A percentile compares a stretch with the other conserved stretches of the same genome.
Evolutionary conservation across 2,888 invertebrate species (phyloP).

Genomic region (Lepas anatifera): DNA sequence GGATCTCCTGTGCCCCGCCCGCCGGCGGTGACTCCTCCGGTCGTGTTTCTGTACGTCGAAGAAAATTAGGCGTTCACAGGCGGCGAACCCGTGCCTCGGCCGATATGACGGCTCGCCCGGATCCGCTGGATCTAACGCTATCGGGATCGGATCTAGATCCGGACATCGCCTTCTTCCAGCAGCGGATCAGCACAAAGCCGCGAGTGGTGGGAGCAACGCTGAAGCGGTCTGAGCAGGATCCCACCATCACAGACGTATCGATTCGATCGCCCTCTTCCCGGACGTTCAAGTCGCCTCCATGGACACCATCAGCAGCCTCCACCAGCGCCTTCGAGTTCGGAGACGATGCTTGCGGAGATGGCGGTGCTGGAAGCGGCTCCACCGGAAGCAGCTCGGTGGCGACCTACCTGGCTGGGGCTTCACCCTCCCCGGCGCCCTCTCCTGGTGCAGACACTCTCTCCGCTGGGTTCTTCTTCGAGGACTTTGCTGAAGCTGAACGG

Average conservation of each 20-base stretch:
- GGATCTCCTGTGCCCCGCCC: too few species aligned
- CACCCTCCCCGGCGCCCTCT: constrained; percentile 22
- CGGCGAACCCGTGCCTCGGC: too few species aligned
- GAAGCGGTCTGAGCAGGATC: background rate
- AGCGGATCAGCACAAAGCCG: background rate
- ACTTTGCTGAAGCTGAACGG: constrained; percentile 25
- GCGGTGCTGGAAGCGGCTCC: too few species aligned
- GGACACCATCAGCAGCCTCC: background rate
- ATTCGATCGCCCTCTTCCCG: too few species aligned
- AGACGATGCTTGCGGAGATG: constrained; percentile 20
- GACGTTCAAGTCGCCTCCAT: background rate
- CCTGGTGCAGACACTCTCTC: constrained; percentile 19
- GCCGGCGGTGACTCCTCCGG: too few species aligned
- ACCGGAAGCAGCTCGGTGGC: too few species aligned
- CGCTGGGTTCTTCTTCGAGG: constrained; percentile 19
- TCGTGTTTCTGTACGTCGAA: too few species aligned
- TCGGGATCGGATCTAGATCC: background rate
- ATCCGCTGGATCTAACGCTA: background rate
- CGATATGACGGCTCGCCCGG: background rate
- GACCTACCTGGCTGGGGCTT: too few species aligned
- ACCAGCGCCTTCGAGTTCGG: background rate
- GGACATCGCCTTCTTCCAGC: background rate
- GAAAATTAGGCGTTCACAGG: too few species aligned
- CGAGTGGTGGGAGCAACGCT: background rate
- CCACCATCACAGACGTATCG: too few species aligned